Evolutionary conservation across 2,113 vertebrate species (phyloP), one percentile per base, ranked within the genome.

Genomic region (Callopanchax toddi): DNA sequence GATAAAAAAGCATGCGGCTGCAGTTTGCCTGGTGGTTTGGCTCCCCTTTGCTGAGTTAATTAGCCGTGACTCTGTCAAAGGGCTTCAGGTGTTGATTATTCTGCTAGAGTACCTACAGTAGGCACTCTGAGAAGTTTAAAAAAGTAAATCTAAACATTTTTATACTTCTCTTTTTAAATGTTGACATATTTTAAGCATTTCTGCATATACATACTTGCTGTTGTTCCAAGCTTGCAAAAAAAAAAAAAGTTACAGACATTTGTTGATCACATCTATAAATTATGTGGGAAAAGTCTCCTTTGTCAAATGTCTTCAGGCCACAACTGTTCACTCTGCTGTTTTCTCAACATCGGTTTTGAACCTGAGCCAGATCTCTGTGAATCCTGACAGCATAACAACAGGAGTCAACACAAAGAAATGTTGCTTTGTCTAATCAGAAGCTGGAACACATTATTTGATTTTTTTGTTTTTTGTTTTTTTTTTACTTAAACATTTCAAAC

Each of bases 31-130:
- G 36, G 53, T 59, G 55, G 25, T 39, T 20, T 20, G 57, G 46
- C 60, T 62, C 67, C 78, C 70, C 58, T 70, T 80, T 53, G 76
- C 69, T 81, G 59, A 78, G 73, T 56, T 82, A 85, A 89, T 89
- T 85, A 82, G 42, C 82, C 71, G 37, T 79, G 62, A 75, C 73
- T 63, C 61, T 67, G 73, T 81, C 79, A 74, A 76, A 79, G 79
- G 67, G 81, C 72, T 89, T 79, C 83, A 81, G 83, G 83, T 87
- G 81, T 78, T 66, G 69, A 63, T 51, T 58, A 64, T 67, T 82
- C 52, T 79, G 60, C 67, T 68, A 36, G 53, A 68, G 36, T 37
- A 74, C 45, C 39, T 46, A 60, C 57, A 58, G 54, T 48, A 77
- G 65, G 34, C 21, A 48, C 55, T 65, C 49, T 42, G 22, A 49